Evolutionary conservation across 2,888 invertebrate genomes (phyloP).

Genomic region (Boloria selene): DNA sequence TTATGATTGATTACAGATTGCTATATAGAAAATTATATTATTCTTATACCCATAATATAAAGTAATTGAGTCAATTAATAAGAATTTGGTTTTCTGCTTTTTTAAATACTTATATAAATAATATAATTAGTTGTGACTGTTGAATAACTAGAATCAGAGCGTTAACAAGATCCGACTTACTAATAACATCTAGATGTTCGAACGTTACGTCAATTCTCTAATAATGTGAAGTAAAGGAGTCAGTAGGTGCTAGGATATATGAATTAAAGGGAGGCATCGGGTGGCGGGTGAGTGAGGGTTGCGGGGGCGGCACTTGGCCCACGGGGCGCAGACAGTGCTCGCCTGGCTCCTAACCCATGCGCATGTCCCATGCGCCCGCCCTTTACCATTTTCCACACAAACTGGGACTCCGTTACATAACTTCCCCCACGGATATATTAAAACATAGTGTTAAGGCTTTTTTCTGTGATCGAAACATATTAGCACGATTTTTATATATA

Average conservation of each 20-base stretch:
- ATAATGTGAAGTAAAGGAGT: conserved; percentile 11
- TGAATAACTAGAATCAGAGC: too few relatives aligned
- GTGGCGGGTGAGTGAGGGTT: conserved; percentile 41
- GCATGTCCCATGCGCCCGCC: conserved; percentile 67
- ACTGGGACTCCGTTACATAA: conserved; percentile 78
- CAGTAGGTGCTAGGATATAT: conserved; percentile 37
- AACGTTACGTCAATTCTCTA: conserved; percentile 12
- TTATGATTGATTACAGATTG: not conserved
- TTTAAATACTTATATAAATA: too few relatives aligned
- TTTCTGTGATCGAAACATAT: conserved; percentile 78
- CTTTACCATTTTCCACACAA: conserved; percentile 61
- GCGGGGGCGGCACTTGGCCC: conserved; percentile 42
- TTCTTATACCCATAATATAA: not conserved
- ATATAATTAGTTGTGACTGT: too few relatives aligned
- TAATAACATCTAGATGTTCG: conserved; percentile 1
- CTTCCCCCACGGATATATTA: conserved; percentile 57
- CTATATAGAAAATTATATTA: not conserved
- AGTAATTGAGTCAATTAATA: not conserved
- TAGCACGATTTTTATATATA: conserved; percentile 74
- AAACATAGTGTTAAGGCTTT: conserved; percentile 76
- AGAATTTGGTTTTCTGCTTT: too few relatives aligned
- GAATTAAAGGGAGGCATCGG: conserved; percentile 41
- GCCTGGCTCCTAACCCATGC: conserved; percentile 71
- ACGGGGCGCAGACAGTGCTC: conserved; percentile 65
- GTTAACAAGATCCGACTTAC: not conserved